Evolutionary conservation across 2,113 vertebrate species (phyloP), one percentile per base, ranked within the genome.

Genomic region (Grantiella picta): DNA sequence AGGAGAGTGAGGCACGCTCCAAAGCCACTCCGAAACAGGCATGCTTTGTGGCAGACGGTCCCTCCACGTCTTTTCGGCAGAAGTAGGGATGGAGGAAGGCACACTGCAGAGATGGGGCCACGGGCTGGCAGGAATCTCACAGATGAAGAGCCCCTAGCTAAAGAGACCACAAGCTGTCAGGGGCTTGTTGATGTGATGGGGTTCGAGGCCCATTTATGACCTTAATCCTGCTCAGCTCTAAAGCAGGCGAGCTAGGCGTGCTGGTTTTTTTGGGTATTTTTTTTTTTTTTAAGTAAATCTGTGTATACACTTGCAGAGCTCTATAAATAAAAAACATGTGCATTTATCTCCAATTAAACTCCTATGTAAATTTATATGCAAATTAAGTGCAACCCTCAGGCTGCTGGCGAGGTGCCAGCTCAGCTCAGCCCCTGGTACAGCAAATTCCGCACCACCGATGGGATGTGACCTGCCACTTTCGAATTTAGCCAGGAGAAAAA

Each of bases 261-360:
- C 3, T 57, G 52, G 52, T 27, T 49, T 65, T 45, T 45, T 22
- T 35, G 54, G 33, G 33, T 80, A 25, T 66, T 66, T 56, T 80
- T n/a, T 50, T 73, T 66, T 56, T 80, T 83, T 69, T 52, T 3
- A 82, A 69, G 33, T 21, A 69, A 49, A 93, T 70, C 52, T 66
- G 85, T 84, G 69, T 92, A 70, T 70, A 95, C 38, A 59, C 71
- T 96, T 50, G 60, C 85, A 94, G 86, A 75, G 89, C 60, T 92
- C 90, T 83, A 90, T 82, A 96, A 97, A 97, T 95, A 92, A 95
- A 95, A 95, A 90, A 45, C 60, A 76, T 18, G 38, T 45, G 75
- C 94, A 89, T 97, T 97, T 96, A 95, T 94, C 84, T 84, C 93
- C 95, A 97, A 96, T 96, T 97, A 95, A 96, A 95, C 47, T 64